Percentiles rank a stretch among this genome's conserved stretches.
Conservation (phyloP, 2,888 invertebrate genomes). For the Tenodera sinensis region DNA sequence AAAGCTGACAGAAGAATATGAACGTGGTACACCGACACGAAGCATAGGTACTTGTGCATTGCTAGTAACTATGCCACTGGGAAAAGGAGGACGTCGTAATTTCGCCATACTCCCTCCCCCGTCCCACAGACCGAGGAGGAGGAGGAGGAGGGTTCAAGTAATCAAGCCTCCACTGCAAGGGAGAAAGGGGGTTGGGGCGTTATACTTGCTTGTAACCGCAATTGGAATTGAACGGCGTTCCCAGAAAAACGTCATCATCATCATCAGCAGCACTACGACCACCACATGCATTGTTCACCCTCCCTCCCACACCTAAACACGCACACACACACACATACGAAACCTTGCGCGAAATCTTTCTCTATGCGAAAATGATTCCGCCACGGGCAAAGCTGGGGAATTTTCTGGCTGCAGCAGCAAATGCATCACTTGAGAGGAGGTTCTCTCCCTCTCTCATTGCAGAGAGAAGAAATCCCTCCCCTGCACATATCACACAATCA, state of each 20-base stretch:
- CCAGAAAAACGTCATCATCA: background rate
- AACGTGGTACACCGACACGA: background rate
- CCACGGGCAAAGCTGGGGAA: background rate
- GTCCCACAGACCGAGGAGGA: background rate
- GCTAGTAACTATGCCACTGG: background rate
- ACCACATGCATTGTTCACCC: background rate
- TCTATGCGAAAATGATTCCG: background rate
- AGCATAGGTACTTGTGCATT: background rate
- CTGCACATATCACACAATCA: background rate
- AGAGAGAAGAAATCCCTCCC: background rate
- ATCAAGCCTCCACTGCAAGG: background rate
- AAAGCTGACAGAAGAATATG: background rate
- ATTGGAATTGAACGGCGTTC: background rate
- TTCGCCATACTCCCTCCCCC: background rate
- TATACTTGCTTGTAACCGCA: background rate
- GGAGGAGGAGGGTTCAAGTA: background rate
- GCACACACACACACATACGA: background rate
- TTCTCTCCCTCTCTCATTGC: background rate
- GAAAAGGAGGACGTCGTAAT: background rate
- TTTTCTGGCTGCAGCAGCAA: background rate
- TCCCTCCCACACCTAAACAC: background rate
- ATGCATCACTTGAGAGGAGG: background rate
- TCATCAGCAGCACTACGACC: background rate
- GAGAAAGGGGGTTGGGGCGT: background rate
- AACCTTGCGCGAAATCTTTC: background rate